Base-by-base conservation (phyloP, 2,888 invertebrate species). In the Zootermopsis nevadensis region DNA sequence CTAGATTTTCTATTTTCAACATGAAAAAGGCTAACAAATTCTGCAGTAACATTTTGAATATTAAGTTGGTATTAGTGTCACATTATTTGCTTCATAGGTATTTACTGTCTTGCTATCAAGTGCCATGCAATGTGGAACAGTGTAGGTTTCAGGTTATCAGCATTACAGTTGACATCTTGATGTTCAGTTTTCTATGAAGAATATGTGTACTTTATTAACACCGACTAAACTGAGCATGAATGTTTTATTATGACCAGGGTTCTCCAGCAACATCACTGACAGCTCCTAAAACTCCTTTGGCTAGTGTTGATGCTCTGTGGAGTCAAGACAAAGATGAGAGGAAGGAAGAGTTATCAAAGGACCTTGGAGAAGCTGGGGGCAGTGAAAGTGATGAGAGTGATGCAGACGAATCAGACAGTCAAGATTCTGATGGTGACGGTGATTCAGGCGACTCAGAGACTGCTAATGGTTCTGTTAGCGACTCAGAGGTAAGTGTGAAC, bases 351-450 rank as follows among this genome's bases (percentile, higher is more conserved):
- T 53, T 53, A 77, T 72, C 66, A 72, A 81, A 76, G 79, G 72
- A 84, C 24, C 19, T 82, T 22, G 76, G 82, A 55, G 85, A 82
- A n/a, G 79, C 80, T 1, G 85, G 81, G 7, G 85, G 67, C 10
- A 83, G 84, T 30, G 86, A 84, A 10, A 83, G 82, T 15, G 85
- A 81, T 10, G 83, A 81, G 15, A 84, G 82, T 60, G 86, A 85
- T 66, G 93, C 92, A 87, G 92, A 92, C 83, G 93, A 93, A 87
- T 92, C 92, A 24, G 90, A 90, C 85, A 89, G 88, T 86, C 93
- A 79, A 38, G 83, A 82, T 66, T 81, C 72, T 22, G 77, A 81
- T 69, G 82, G 74, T 27, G 84, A 83, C 48, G 84, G 77, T 60
- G 84, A 85, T 30, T 81, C 83, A 31, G 83, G 81, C 30, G 84